Evolutionary conservation across 92 coral and sea anemone species (phyloP).

Genomic region (Anthopleura xanthogrammica): DNA sequence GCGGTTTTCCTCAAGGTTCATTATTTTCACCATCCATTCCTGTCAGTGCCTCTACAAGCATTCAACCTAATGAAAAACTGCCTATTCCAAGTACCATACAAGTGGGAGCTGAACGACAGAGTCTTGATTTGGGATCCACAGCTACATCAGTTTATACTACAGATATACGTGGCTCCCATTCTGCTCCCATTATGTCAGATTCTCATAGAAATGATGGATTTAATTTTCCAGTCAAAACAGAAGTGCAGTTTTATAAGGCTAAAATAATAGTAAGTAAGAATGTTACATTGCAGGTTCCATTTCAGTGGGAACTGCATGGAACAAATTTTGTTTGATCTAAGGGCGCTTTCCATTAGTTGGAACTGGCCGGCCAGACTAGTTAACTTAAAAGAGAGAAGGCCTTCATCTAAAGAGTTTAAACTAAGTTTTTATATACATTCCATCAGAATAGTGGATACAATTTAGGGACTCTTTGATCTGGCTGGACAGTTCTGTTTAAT

Average conservation of each 20-base stretch:
- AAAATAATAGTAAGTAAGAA: constrained; percentile 52
- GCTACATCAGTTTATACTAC: background rate
- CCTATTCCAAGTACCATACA: constrained; percentile 17
- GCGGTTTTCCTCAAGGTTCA: background rate
- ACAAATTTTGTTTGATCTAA: no score
- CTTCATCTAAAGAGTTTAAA: no score
- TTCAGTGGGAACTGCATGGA: no score
- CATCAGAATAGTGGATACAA: no score
- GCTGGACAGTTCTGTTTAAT: no score
- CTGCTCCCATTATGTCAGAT: constrained; percentile 59
- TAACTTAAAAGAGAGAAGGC: no score
- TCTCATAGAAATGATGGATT: constrained; percentile 8
- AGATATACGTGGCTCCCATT: constrained; percentile 29
- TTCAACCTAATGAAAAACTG: background rate
- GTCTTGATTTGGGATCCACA: constrained; percentile 43
- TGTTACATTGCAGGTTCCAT: background rate
- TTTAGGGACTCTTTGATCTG: no score
- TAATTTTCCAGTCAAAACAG: constrained; percentile 19
- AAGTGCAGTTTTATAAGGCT: constrained; percentile 56
- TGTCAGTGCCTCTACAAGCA: background rate
- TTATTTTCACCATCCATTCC: constrained; percentile 2
- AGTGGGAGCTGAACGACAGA: constrained; percentile 24
- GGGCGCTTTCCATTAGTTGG: no score
- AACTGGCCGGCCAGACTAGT: no score
- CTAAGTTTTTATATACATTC: no score